Conservation (phyloP, 2,888 invertebrate species). For the Dermolepida albohirtum region DNA sequence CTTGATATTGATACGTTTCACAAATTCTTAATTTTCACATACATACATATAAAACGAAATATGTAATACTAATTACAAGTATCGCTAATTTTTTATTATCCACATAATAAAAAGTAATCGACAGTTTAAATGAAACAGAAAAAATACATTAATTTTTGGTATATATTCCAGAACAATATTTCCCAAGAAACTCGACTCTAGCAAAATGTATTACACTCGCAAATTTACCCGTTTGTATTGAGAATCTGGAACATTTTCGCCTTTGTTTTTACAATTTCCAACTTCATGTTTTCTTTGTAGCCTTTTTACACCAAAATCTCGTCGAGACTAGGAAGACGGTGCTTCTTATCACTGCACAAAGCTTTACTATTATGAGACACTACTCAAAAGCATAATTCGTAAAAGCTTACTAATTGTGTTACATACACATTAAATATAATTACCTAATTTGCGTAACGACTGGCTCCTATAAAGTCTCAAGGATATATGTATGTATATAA, state of each 20-base stretch:
- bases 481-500: too few species aligned
- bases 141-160: too few species aligned
- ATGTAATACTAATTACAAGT: too few species aligned
- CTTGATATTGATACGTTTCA: too few species aligned
- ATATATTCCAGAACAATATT: too few species aligned
- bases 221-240: constrained; percentile 4
- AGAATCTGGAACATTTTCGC: background rate
- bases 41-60: too few species aligned
- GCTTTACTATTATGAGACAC: constrained; percentile 24
- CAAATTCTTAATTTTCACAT: too few species aligned
- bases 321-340: constrained; percentile 9
- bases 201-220: too few species aligned
- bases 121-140: too few species aligned
- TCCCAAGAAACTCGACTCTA: background rate
- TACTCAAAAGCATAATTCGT: constrained; percentile 6
- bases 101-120: too few species aligned
- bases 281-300: constrained; percentile 3
- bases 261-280: constrained; percentile 10
- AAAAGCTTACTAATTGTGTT: constrained; percentile 16
- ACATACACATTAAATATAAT: constrained; percentile 22
- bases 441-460: constrained; percentile 27
- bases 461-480: background rate
- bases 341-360: constrained; percentile 17
- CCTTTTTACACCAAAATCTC: constrained; percentile 19
- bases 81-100: too few species aligned